Base-by-base conservation (phyloP, 2,888 invertebrate species). In the Ditula angustiorana region DNA sequence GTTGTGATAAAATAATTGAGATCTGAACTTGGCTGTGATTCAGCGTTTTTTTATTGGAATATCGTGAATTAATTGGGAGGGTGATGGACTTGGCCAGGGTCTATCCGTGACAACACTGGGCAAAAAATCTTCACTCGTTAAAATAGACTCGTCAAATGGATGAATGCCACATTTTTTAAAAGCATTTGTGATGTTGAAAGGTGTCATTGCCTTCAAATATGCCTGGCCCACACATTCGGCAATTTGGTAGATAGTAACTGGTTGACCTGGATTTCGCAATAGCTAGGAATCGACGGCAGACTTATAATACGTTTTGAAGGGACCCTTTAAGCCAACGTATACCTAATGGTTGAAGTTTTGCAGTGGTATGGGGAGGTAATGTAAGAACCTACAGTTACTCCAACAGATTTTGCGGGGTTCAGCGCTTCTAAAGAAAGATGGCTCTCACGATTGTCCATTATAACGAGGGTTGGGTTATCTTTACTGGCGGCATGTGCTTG, bases 361-460 rank as follows among this genome's bases (percentile, higher is more conserved):
- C 50, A 11, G 49, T 49, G 0, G 49, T 49, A 10, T 49, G 49
- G 16, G 28, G 16, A 49, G 28, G 26, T 10, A 50, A 33, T 3
- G 50, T 49, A 3, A 49, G 28, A 28, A n/a, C n/a, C n/a, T n/a
- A 49, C 28, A 49, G 55, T 33, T 44, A 55, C 33, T 55, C 61
- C 24, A 3, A 13, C 13, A 33, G 55, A 55, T 61, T 61, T 30
- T 1, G 37, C 37, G 10, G 47, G 24, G 10, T 61, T 35, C 8
- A 61, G 55, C 3, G 53, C 61, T 55, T 30, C 55, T 23, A 61
- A 60, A 16, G 71, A 66, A 28, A 75, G 46, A 69, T 77, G 80
- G 57, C 75, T 79, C 8, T 49, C 80, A 61, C 82, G 78, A 61
- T 85, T 83, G 59, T 85, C 83, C 67, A 80, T 69, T 53, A 83